These are phyloP conservation scores for Chelonus insularis DNA, from an alignment of 1,140 invertebrate genomes.

Conservation along the genomic window DNA sequence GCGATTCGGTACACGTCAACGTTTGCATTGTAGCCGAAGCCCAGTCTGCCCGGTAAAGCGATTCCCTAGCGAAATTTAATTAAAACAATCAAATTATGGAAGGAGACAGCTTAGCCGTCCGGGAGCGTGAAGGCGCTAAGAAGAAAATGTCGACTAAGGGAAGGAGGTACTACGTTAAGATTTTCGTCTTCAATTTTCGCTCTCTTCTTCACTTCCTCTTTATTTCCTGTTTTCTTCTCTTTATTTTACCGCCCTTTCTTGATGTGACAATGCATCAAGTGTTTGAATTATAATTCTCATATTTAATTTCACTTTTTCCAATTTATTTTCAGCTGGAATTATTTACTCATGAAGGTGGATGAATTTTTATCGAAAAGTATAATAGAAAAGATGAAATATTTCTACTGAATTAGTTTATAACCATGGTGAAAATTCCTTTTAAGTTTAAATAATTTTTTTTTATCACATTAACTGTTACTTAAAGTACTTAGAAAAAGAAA, in stretches of 20 bases:
- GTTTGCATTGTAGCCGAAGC: slow-evolving; percentile 55
- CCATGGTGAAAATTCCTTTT: too few relatives aligned
- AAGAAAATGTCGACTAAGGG: background rate
- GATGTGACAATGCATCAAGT: slow-evolving; percentile 9
- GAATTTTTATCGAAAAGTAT: too few relatives aligned
- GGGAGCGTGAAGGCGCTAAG: slow-evolving; percentile 11
- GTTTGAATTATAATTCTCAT: background rate
- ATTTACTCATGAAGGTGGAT: background rate
- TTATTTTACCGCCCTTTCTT: slow-evolving; percentile 3
- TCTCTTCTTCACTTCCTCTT: slow-evolving; percentile 3
- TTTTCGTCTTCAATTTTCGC: slow-evolving; percentile 21
- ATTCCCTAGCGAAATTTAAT: slow-evolving; percentile 60
- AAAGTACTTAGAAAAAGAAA: too few relatives aligned
- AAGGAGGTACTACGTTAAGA: background rate
- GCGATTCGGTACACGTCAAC: slow-evolving; percentile 53
- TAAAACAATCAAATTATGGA: slow-evolving; percentile 61
- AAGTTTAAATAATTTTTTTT: too few relatives aligned
- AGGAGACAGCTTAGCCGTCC: slow-evolving; percentile 37
- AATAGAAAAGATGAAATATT: too few relatives aligned
- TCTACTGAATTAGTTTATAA: too few relatives aligned
- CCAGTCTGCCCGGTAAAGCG: slow-evolving; percentile 55
- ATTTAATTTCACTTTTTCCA: background rate
- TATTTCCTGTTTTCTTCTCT: slow-evolving; percentile 1
- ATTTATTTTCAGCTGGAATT: background rate
- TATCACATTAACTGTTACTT: too few relatives aligned